Conservation (phyloP, 2,797 vertebrate species). For the Crossoptilon crossoptilon region DNA sequence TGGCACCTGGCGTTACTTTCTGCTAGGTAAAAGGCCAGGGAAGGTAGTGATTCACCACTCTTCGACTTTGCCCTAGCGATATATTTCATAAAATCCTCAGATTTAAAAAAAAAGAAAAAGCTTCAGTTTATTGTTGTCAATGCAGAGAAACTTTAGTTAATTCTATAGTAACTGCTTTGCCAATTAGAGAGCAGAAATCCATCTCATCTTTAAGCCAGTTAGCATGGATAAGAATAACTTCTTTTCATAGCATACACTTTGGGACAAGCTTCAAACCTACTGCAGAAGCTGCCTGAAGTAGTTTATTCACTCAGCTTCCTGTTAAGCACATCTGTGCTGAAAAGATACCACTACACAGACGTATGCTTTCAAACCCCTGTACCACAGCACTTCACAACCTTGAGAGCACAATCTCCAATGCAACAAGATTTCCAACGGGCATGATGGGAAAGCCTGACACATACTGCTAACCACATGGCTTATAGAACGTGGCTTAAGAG, state of each 20-base stretch:
- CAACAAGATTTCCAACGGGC: background rate
- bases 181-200: background rate
- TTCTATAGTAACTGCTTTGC: background rate
- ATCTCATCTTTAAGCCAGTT: background rate
- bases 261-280: background rate
- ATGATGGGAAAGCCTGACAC: background rate
- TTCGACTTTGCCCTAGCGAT: background rate
- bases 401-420: background rate
- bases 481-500: background rate
- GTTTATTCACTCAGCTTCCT: background rate
- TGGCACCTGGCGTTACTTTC: constrained; percentile 28
- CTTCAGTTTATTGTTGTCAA: background rate
- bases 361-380: background rate
- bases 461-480: background rate
- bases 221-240: background rate
- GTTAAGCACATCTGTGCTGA: background rate
- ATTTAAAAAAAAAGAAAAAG: background rate
- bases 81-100: background rate
- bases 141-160: background rate
- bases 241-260: background rate
- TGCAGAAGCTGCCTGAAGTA: background rate
- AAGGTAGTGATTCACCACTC: background rate
- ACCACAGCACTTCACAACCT: background rate
- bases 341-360: background rate
- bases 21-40: background rate